Percentiles rank a stretch among this genome's conserved stretches.
These are phyloP conservation scores for Nephotettix cincticeps DNA, from an alignment of 1,140 invertebrate species.

Conservation along the genomic window DNA sequence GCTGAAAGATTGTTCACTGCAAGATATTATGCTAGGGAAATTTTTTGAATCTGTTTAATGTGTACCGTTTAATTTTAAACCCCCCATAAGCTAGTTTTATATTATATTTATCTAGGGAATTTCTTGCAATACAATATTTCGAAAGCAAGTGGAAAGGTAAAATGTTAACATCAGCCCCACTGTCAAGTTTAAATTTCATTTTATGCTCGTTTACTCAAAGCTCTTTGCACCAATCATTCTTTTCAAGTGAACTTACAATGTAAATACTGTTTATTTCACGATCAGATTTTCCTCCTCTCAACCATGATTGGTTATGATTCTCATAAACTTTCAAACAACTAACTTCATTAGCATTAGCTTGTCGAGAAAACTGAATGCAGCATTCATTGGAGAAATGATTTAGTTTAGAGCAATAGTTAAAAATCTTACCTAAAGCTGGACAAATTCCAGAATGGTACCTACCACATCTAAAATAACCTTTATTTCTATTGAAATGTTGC, in stretches of 20 bases:
- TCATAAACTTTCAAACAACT: too few relatives aligned
- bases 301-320: not conserved
- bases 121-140: conserved; percentile 29
- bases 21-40: not conserved
- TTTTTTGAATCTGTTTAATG: not conserved
- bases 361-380: not conserved
- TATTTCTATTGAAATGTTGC: not conserved
- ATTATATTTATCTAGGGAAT: conserved; percentile 7
- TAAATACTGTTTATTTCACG: conserved; percentile 19
- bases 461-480: not conserved
- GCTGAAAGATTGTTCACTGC: not conserved
- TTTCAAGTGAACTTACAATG: conserved; percentile 25
- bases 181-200: conserved; percentile 11
- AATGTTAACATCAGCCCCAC: conserved; percentile 38
- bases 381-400: not conserved
- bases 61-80: not conserved
- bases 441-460: not conserved
- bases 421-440: not conserved
- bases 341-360: too few relatives aligned
- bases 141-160: conserved; percentile 49
- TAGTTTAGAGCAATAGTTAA: not conserved
- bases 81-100: not conserved
- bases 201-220: conserved; percentile 14
- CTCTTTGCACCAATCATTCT: conserved; percentile 5
- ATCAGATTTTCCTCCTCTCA: not conserved